These are phyloP conservation scores for Panthera uncia DNA, from an alignment of 2,113 vertebrate genomes.

Conservation along the genomic window DNA sequence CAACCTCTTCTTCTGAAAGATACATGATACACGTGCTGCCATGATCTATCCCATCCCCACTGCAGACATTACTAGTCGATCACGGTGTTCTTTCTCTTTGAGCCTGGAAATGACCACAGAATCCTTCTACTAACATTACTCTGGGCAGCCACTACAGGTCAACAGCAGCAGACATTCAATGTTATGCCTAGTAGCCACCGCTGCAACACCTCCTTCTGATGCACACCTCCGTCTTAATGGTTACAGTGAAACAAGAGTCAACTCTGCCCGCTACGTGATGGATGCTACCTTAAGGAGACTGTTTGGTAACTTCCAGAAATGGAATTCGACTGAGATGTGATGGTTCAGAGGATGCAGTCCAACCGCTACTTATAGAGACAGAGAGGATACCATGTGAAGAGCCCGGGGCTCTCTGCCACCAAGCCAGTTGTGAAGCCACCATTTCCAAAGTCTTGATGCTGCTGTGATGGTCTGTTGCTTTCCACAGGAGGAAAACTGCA, in stretches of 20 bases:
- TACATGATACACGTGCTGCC: neutral
- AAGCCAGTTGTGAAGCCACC: constrained; percentile 4
- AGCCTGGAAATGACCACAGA: neutral
- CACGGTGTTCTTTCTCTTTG: neutral
- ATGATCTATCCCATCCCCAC: neutral
- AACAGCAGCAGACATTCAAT: neutral
- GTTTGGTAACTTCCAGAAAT: neutral
- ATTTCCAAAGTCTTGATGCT: neutral
- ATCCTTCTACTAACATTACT: neutral
- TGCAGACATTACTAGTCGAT: neutral
- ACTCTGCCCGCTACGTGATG: neutral
- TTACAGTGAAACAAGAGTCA: neutral
- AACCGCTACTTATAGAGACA: constrained; percentile 25
- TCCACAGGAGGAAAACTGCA: neutral
- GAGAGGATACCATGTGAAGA: neutral
- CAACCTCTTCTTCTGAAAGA: neutral
- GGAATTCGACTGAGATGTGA: constrained; percentile 41
- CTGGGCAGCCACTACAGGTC: neutral
- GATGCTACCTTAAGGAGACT: neutral
- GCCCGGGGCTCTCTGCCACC: neutral
- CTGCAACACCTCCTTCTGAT: neutral
- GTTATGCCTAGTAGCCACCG: neutral
- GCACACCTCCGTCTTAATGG: neutral
- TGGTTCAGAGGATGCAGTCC: constrained; percentile 15
- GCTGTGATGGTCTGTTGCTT: neutral